These are phyloP conservation scores for Jacana jacana DNA, from an alignment of 2,113 vertebrate genomes.

Conservation along the genomic window DNA sequence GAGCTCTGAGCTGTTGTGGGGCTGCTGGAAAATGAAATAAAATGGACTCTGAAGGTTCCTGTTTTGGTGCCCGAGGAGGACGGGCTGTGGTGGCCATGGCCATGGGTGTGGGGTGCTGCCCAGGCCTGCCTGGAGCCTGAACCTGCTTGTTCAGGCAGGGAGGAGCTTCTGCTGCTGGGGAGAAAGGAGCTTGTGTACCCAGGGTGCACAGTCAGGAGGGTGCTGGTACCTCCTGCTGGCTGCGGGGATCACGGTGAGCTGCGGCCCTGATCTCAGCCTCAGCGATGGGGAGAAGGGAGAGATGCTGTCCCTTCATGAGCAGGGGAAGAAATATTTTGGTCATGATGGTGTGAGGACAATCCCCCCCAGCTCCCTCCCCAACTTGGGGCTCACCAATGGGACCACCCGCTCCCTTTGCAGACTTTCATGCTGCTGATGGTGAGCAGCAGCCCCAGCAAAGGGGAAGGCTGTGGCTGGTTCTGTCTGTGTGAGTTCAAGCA, in stretches of 20 bases:
- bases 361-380: no score
- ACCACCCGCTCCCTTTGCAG: neutral
- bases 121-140: neutral
- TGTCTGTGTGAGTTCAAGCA: neutral
- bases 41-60: neutral
- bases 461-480: neutral
- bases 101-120: neutral
- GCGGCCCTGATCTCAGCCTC: no score
- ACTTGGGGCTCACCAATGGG: neutral
- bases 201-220: neutral
- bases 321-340: neutral
- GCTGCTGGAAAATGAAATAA: neutral
- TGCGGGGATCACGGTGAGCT: neutral
- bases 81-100: neutral
- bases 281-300: neutral
- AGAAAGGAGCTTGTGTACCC: neutral
- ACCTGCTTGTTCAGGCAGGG: neutral
- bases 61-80: neutral
- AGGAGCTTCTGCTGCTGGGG: no score
- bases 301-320: neutral
- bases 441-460: neutral
- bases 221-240: neutral
- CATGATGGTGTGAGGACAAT: neutral
- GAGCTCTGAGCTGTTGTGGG: neutral
- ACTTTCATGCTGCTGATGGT: neutral